Base-by-base conservation (phyloP, 2,113 vertebrate species). In the Junco hyemalis region DNA sequence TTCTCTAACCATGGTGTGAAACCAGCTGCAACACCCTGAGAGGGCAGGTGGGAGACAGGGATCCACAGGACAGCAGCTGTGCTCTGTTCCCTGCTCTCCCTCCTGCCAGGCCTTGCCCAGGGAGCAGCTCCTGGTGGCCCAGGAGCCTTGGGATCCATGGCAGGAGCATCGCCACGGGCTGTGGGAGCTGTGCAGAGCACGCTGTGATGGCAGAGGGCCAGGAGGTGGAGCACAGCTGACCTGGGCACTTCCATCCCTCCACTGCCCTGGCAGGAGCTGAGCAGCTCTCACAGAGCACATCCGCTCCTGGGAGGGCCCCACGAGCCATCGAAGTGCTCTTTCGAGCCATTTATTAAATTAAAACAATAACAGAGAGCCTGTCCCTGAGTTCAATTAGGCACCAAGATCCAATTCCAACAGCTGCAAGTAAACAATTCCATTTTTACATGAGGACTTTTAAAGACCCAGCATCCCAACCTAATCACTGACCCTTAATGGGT, bases 261-360 rank as follows among this genome's bases (percentile, higher is more conserved):
- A 4, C 74, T 35, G 53, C 76, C 63, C 70, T 60, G 40, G 8
- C 24, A 61, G 77, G 53, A 95, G 31, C 76, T 47, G 44, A 78
- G 78, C 76, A 26, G 57, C 70, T 90, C 44, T 54, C 35, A 19
- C 11, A 10, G 76, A 92, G 82, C 65, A 38, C 31, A 68, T 51
- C 48, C 5, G 2, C 26, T 69, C 33, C 56, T 28, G 33, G 72
- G 47, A 81, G 57, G 20, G 14, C 1, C 1, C 35, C 71, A 59
- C 12, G 6, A 83, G 29, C 60, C 60, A 71, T 79, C 70, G 71
- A 50, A 83, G 74, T 23, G 63, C 57, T 59, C 36, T 86, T 81
- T 25, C 26, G 44, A 82, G 61, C 24, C 56, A 70, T 81, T 94
- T 79, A 91, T 76, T 68, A 48, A n/a, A 76, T 66, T 48, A 92